Conservation (phyloP, 2,113 vertebrate genomes). For the Cryptomyrus ogoouensis region DNA sequence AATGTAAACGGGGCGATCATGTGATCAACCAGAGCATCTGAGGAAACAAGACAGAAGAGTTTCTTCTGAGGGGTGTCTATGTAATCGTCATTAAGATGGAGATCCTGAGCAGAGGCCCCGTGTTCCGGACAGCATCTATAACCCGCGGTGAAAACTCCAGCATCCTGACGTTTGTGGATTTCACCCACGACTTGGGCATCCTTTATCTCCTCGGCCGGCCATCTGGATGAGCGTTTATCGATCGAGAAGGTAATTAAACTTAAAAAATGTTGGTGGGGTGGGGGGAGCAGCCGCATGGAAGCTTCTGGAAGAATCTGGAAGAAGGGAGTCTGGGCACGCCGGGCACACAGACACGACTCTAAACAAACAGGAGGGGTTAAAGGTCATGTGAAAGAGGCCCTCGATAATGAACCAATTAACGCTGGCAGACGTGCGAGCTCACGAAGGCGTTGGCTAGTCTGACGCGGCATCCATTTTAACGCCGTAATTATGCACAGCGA, state of each 20-base stretch:
- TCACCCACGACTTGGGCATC: not conserved
- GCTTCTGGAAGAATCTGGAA: not conserved
- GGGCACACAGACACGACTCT: not conserved
- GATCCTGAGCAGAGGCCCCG: not conserved
- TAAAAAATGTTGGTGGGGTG: not conserved
- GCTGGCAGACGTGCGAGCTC: not conserved
- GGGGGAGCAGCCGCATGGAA: not conserved
- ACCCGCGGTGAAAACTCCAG: not conserved
- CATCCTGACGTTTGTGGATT: not conserved
- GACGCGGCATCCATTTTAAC: not conserved
- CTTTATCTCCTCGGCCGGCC: not conserved
- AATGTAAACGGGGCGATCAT: not conserved
- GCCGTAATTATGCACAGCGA: not conserved
- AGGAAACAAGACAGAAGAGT: not conserved
- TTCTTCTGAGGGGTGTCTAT: not conserved
- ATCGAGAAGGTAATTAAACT: constrained; percentile 16
- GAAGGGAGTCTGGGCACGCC: not conserved
- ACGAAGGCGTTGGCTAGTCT: not conserved
- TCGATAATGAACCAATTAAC: not conserved
- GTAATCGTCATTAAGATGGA: not conserved
- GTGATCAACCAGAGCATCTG: not conserved
- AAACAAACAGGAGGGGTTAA: not conserved
- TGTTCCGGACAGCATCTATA: not conserved
- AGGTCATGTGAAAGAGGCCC: not conserved
- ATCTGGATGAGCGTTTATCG: constrained; percentile 23